phyloP scores from a whole-genome alignment of 2,888 invertebrate species.

The Cheilosia urbana region DNA sequence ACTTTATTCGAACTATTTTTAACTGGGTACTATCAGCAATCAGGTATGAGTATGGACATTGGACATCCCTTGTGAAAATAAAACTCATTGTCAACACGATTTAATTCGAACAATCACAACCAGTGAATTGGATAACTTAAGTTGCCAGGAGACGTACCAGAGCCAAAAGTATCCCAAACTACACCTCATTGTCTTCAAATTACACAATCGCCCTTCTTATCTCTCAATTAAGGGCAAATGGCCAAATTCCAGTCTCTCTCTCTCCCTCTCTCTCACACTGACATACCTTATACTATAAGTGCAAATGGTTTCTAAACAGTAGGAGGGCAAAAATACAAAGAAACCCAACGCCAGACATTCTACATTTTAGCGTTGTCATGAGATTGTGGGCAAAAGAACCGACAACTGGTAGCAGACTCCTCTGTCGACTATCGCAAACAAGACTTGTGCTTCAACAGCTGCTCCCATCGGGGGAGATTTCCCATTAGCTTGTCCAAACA shows the following conservation, averaged over 20 bases:
- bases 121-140: neutral
- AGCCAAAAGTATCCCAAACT: neutral
- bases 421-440: constrained; percentile 63
- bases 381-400: constrained; percentile 30
- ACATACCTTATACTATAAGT: neutral
- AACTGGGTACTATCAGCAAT: too few species aligned
- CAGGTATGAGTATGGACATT: too few species aligned
- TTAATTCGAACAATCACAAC: too few species aligned
- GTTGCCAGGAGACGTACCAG: neutral
- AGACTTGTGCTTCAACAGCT: constrained; percentile 66
- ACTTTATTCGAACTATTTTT: too few species aligned
- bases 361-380: constrained; percentile 40
- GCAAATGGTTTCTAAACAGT: constrained; percentile 40
- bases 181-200: constrained; percentile 38
- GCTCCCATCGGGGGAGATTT: constrained; percentile 77
- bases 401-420: constrained; percentile 50
- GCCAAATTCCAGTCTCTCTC: constrained; percentile 30
- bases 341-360: constrained; percentile 26
- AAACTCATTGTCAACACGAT: too few species aligned
- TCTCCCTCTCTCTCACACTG: neutral
- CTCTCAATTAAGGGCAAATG: constrained; percentile 59
- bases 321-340: neutral
- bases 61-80: too few species aligned
- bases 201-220: constrained; percentile 32
- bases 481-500: constrained; percentile 82